Conservation (phyloP, 1,140 invertebrate species). For the Drosophila pruinosa region DNA sequence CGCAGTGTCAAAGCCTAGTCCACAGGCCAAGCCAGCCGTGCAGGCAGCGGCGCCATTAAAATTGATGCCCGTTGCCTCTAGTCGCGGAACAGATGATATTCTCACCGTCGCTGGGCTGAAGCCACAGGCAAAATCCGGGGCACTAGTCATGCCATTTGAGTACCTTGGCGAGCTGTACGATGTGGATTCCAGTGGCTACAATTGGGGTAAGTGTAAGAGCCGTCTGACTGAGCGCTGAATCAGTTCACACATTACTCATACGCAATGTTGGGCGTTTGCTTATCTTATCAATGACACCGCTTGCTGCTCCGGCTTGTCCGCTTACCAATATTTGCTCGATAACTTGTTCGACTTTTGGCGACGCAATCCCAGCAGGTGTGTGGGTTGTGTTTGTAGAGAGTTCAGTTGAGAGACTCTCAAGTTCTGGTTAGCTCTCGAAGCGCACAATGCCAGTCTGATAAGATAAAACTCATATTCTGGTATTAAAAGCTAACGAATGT, state of each 20-base stretch:
- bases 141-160: constrained; percentile 54
- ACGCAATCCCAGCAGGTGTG: constrained; percentile 23
- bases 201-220: constrained; percentile 69
- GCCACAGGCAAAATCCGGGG: constrained; percentile 58
- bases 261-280: constrained; percentile 22
- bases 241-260: constrained; percentile 68
- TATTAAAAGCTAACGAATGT: constrained; percentile 65
- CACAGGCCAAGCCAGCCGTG: not conserved
- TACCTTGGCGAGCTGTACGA: constrained; percentile 76
- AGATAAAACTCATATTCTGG: constrained; percentile 49
- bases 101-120: constrained; percentile 61
- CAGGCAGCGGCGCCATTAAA: not conserved
- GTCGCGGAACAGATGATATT: constrained; percentile 64
- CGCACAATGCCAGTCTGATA: constrained; percentile 33
- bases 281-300: constrained; percentile 59
- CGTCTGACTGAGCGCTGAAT: constrained; percentile 35
- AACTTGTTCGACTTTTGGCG: constrained; percentile 63
- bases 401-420: not conserved
- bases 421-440: constrained; percentile 5
- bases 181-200: constrained; percentile 67
- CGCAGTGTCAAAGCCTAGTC: not conserved
- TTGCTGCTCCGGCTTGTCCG: constrained; percentile 31
- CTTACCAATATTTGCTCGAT: constrained; percentile 78
- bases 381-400: constrained; percentile 18
- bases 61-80: constrained; percentile 46